Base-by-base conservation (phyloP, 2,113 vertebrate species). In the Stigmatopora nigra region DNA sequence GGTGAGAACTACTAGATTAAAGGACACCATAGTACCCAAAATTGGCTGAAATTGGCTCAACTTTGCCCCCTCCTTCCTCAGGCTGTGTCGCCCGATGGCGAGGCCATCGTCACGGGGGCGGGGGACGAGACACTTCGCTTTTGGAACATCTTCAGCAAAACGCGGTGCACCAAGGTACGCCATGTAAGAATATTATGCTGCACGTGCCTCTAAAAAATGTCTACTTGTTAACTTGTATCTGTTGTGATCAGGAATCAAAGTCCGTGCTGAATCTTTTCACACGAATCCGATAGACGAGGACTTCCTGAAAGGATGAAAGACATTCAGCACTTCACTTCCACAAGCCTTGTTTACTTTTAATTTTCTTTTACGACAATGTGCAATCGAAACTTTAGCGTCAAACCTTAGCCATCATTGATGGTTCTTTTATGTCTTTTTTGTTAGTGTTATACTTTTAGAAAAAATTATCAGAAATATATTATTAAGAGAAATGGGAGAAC, bases 141-240 rank as follows among this genome's bases (percentile, higher is more conserved):
- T 81, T 92, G 91, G 91, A 92, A 92, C 36, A 89, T 92, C 78
- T 92, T 92, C 82, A 92, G 90, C 73, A 92, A 92, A 78, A 92
- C 91, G 11, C 90, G 91, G 44, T 92, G 90, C 80, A 92, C 91
- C 46, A 92, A 92, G 91, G 91, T 92, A 74, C 44, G 8, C 38
- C 38, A 38, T 38, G 8, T 38, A 41, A 7, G 38, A 41, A 3
- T 41, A 41, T 8, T 4, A 41, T 41, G 9, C 38, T 8, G 38
- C 9, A 41, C 38, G 9, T 41, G 38, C 38, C 38, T 10, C 9
- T 41, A 8, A 41, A 41, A 41, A 41, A 41, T 20, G 17, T 52
- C 35, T 1, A 12, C 15, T 14, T n/a, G 1, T 19, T 7, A 7
- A n/a, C 1, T 11, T 25, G 8, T 36, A 11, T 22, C 22, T 67